Evolutionary conservation across 2,113 vertebrate genomes (phyloP).

Genomic region (Salvelinus alpinus): DNA sequence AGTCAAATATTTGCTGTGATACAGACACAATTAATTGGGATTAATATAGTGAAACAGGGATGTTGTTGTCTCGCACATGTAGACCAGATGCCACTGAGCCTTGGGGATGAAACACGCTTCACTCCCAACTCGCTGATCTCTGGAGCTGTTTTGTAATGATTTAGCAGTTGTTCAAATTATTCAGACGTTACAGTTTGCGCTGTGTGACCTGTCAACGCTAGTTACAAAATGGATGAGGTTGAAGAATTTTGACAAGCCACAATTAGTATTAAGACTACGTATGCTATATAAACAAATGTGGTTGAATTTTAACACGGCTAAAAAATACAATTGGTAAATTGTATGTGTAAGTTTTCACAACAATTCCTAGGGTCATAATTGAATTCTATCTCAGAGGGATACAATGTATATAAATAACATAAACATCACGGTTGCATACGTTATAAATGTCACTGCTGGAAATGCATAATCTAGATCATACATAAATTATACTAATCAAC

Average conservation of each 20-base stretch:
- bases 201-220: conserved; percentile 62
- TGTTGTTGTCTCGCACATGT: conserved; percentile 62
- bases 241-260: conserved; percentile 24
- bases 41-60: conserved; percentile 62
- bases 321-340: neutral
- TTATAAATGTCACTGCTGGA: neutral
- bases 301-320: conserved; percentile 26
- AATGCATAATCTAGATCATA: neutral
- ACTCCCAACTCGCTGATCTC: conserved; percentile 58
- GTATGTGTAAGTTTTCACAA: neutral
- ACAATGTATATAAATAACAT: too few relatives aligned
- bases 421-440: too few relatives aligned
- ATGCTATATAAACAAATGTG: conserved; percentile 22
- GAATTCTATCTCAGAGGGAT: too few relatives aligned
- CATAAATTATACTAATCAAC: neutral
- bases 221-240: conserved; percentile 19
- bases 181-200: conserved; percentile 65
- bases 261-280: conserved; percentile 10
- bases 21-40: conserved; percentile 67
- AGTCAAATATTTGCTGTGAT: conserved; percentile 67
- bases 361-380: neutral
- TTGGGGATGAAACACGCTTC: conserved; percentile 65
- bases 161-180: conserved; percentile 68
- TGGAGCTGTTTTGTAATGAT: conserved; percentile 64
- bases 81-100: conserved; percentile 70